Conservation (phyloP, 1,140 invertebrate species). For the Zaprionus davidi region DNA sequence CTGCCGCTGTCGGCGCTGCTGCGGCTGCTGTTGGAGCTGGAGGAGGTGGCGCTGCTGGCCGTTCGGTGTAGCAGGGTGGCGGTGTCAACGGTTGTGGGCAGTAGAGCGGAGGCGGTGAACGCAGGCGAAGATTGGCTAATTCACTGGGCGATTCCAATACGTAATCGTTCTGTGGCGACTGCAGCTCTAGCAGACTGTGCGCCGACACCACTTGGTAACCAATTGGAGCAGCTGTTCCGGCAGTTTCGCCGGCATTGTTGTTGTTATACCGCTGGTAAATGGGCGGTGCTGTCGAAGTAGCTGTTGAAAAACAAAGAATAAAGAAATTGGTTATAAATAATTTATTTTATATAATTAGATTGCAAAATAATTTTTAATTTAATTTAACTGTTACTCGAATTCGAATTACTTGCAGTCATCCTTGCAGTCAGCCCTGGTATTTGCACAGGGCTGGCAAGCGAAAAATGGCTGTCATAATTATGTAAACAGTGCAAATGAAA, state of each 20-base stretch:
- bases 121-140: conserved; percentile 31
- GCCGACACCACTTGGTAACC: conserved; percentile 27
- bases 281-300: conserved; percentile 27
- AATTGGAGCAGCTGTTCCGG: conserved; percentile 14
- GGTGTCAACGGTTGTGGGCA: conserved; percentile 66
- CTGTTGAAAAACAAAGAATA: conserved; percentile 6
- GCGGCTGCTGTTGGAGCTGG: conserved; percentile 13
- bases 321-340: too few species aligned
- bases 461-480: neutral
- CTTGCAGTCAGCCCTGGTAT: neutral
- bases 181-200: conserved; percentile 38
- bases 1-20: conserved; percentile 20
- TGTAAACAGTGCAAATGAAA: neutral
- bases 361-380: too few species aligned
- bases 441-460: neutral
- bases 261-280: conserved; percentile 33
- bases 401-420: neutral
- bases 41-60: conserved; percentile 13
- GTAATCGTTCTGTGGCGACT: conserved; percentile 64
- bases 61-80: conserved; percentile 72
- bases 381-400: neutral
- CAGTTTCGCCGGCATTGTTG: conserved; percentile 39
- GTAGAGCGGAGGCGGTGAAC: conserved; percentile 66
- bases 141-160: conserved; percentile 46
- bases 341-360: too few species aligned